Base-by-base conservation (phyloP, 2,888 invertebrate species). In the Andrena hattorfiana region DNA sequence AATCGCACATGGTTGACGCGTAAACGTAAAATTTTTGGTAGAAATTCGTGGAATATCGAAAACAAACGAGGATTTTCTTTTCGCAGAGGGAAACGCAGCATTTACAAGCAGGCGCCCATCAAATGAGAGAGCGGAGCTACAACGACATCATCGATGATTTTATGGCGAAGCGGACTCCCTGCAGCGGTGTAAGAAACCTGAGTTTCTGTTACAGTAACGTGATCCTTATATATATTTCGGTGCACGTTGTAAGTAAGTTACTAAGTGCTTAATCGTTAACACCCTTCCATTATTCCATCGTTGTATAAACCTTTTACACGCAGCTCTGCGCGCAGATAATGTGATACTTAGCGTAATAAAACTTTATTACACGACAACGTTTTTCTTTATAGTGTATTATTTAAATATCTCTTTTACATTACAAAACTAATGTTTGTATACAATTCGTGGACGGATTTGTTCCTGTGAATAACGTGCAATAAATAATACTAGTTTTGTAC, bases 41-140 rank as follows among this genome's bases (percentile, higher is more conserved):
- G 23, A 32, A 8, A 42, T 77, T 32, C 51, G 28, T n/a, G 56
- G 7, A 6, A 0, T 49, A 68, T 28, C 13, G 8, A 64, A 70
- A 74, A 77, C 69, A 67, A 84, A 75, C 70, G 79, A 72, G 28
- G 49, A 74, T 62, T 7, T 23, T n/a, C 66, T 88, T 54, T 67
- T 82, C 78, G 91, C 79, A 92, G 92, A 86, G 86, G 26, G 82
- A 76, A 70, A 88, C 92, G 10, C 89, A 89, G 35, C 84, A 85
- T 70, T 72, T 92, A 30, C 87, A 92, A 63, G 69, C 73, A 8
- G 79, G 91, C 6, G 71, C 82, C 32, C 67, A 87, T 23, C 74
- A 75, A 20, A 77, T 83, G 32, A 81, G 81, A 2, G 59, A 49
- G 20, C 62, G 60, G 56, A 88, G 62, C 81, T 92, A 92, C 49